Conservation (phyloP, 1,140 invertebrate genomes). For the Lepidotrigona ventralis region DNA sequence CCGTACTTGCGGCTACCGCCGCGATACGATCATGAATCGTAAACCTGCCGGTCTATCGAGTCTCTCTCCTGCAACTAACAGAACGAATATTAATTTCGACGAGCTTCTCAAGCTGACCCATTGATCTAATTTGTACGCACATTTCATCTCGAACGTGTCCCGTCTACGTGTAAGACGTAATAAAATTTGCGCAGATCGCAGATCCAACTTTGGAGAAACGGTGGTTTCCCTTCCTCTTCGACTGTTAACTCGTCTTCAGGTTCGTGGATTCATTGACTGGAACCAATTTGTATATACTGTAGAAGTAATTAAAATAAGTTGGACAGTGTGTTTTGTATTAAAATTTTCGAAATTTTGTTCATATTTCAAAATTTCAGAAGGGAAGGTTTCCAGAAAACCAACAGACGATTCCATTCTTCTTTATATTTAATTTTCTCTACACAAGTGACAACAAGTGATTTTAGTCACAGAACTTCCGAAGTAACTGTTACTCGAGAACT, state of each 20-base stretch:
- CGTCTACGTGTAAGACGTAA: neutral
- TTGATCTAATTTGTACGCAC: conserved; percentile 69
- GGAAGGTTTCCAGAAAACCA: too few relatives aligned
- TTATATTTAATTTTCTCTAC: too few relatives aligned
- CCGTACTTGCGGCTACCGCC: conserved; percentile 52
- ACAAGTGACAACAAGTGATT: neutral
- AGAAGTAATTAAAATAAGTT: neutral
- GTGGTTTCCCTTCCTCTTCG: neutral
- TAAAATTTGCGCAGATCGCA: conserved; percentile 34
- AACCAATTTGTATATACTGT: neutral
- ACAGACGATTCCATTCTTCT: too few relatives aligned
- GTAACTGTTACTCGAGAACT: neutral
- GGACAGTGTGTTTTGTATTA: neutral
- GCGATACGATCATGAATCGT: conserved; percentile 64
- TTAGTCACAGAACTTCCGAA: neutral
- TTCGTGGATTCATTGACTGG: neutral
- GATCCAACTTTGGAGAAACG: too few relatives aligned
- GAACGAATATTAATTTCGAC: conserved; percentile 73
- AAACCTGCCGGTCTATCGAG: conserved; percentile 56
- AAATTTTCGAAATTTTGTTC: neutral
- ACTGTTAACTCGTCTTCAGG: neutral
- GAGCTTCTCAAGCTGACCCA: conserved; percentile 65
- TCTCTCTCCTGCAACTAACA: conserved; percentile 64
- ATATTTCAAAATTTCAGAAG: too few relatives aligned
- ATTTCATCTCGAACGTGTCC: conserved; percentile 48